A percentile compares a stretch with the other conserved stretches of the same genome.
Evolutionary conservation across 2,113 vertebrate species (phyloP).

Genomic region (Sturnus vulgaris): DNA sequence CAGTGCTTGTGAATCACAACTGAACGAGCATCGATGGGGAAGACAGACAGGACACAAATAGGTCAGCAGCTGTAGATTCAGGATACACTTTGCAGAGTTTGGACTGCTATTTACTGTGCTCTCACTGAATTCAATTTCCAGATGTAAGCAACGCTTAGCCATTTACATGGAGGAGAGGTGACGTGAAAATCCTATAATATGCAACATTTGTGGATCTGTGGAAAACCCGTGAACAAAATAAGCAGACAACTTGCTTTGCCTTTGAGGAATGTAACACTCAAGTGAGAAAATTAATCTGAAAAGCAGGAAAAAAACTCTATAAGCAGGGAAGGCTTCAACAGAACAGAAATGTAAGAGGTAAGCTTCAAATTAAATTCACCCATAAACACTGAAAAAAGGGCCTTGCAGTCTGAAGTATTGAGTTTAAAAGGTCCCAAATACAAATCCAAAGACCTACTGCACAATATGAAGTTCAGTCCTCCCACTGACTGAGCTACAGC

Average conservation of each 20-base stretch:
- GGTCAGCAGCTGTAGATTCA: background rate
- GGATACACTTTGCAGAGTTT: background rate
- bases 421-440: background rate
- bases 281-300: background rate
- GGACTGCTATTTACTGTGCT: background rate
- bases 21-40: background rate
- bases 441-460: background rate
- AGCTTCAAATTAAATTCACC: background rate
- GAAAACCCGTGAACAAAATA: background rate
- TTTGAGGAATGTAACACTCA: background rate
- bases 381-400: background rate
- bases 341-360: background rate
- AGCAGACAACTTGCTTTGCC: background rate
- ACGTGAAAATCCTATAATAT: background rate
- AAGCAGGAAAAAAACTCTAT: background rate
- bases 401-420: background rate
- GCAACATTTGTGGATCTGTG: background rate
- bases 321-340: rapidly evolving
- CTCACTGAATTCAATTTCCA: background rate
- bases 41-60: background rate
- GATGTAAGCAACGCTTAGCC: background rate
- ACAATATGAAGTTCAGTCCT: background rate
- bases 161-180: background rate
- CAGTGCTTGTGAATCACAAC: background rate
- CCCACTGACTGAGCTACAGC: background rate